Evolutionary conservation across 2,113 vertebrate species (phyloP), one percentile per base, ranked within the genome.

Genomic region (Meriones unguiculatus): DNA sequence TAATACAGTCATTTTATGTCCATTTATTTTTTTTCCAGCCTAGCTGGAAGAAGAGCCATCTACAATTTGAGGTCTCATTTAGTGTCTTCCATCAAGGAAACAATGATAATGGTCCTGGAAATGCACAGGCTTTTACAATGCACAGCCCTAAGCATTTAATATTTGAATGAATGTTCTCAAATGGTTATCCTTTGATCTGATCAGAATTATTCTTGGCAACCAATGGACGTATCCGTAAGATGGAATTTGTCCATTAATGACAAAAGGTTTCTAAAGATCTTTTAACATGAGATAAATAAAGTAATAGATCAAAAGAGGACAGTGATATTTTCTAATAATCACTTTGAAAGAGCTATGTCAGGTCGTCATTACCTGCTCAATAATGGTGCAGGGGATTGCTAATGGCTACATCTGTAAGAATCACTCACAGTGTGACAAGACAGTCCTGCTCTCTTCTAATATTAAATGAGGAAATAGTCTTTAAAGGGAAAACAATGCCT

Each of bases 181-280:
- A 97, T 94, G 72, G 87, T 97, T 96, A 96, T 89, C 84, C 84
- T 95, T 98, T 96, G 91, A 87, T 94, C 78, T 82, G 62, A 98
- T 95, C 76, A 96, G 72, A 97, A 95, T 98, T 97, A 94, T 95
- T 95, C 84, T 92, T 97, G 92, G 75, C 82, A 97, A 95, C 81
- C 97, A 98, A 97, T 97, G 95, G 97, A 94, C 97, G 65, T 95
- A 96, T 97, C 87, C 95, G n/a, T 95, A 92, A 97, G 96, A 94
- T 87, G 30, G 90, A 97, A 97, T 85, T 97, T 96, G 86, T 94
- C 95, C 82, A 93, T 95, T 98, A 97, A 95, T 97, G 90, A 97
- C 77, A 95, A 89, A 97, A 96, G 82, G 72, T 96, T 97, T 91
- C 96, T 95, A 97, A 96, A 96, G 91, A 95, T 98, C 93, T 97